phyloP scores from a whole-genome alignment of 1,140 invertebrate genomes.

The Pogonomyrmex barbatus region DNA sequence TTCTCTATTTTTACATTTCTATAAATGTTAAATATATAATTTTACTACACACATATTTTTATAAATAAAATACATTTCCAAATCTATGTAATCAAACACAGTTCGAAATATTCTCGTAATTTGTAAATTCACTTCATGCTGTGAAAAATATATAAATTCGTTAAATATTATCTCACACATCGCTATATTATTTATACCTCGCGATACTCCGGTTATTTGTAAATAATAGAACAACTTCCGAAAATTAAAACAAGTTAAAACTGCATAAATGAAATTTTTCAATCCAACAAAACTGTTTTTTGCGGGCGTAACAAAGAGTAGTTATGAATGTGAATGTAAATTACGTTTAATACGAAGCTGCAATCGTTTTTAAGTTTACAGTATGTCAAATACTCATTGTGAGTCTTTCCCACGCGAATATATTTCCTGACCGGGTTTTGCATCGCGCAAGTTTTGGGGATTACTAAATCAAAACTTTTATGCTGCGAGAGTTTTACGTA shows the following conservation, averaged over 20 bases:
- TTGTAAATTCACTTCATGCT: neutral
- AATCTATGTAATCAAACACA: neutral
- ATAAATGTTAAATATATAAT: neutral
- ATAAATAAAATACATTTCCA: neutral
- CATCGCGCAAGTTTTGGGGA: neutral
- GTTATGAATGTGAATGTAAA: neutral
- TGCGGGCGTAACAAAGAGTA: neutral
- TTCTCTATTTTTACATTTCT: neutral
- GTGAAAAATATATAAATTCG: neutral
- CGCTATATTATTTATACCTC: neutral
- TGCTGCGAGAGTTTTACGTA: neutral
- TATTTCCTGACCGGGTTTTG: conserved; percentile 1
- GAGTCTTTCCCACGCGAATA: neutral
- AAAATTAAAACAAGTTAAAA: conserved; percentile 5
- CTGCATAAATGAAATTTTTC: neutral
- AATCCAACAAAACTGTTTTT: neutral
- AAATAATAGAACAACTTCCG: neutral
- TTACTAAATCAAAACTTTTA: conserved; percentile 30
- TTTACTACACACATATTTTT: neutral
- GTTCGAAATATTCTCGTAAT: neutral
- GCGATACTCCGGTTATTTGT: neutral
- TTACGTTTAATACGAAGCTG: neutral
- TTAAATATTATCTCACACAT: conserved; percentile 6
- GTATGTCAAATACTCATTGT: neutral
- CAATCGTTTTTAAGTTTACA: neutral